Evolutionary conservation across 2,888 invertebrate species (phyloP).

Genomic region (Trachelus tabidus): DNA sequence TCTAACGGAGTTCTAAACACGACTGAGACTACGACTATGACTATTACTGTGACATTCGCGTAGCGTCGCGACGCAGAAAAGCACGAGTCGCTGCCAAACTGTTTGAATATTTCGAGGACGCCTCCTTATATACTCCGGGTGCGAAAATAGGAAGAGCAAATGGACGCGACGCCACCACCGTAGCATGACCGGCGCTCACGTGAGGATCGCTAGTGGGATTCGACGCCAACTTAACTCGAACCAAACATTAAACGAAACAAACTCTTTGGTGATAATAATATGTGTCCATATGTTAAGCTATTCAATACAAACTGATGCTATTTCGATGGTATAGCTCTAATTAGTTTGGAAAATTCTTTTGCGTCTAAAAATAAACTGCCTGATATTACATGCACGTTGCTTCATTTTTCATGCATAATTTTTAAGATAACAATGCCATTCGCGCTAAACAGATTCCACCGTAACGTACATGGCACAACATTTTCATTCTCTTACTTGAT

Average conservation of each 20-base stretch:
- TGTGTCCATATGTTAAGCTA: background rate
- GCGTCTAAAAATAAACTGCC: background rate
- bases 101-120: slow-evolving; percentile 48
- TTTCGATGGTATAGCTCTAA: background rate
- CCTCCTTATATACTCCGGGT: slow-evolving; percentile 47
- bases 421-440: background rate
- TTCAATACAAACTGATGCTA: background rate
- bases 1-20: background rate
- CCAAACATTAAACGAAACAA: background rate
- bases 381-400: background rate
- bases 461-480: background rate
- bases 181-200: slow-evolving; percentile 30
- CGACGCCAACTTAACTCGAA: slow-evolving; percentile 2
- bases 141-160: slow-evolving; percentile 56
- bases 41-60: background rate
- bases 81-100: slow-evolving; percentile 51
- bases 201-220: slow-evolving; percentile 23
- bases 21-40: background rate
- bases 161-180: slow-evolving; percentile 25
- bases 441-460: background rate
- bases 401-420: background rate
- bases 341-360: background rate
- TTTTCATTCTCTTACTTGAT: background rate
- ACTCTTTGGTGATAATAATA: background rate
- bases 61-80: slow-evolving; percentile 47